These are phyloP conservation scores for honey bee (Apis mellifera) DNA, from an alignment of 1,140 invertebrate species.

Conservation along the genomic window Amel_HAv3.1 CM009931.2:19835501-19836000, in stretches of 20 bases:
- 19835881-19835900: slow-evolving; percentile 36
- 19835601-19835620: slow-evolving; percentile 34
- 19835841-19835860: slow-evolving; percentile 18
- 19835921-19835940: slow-evolving; percentile 47
- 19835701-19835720: slow-evolving; percentile 24
- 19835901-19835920: slow-evolving; percentile 49
- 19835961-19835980: slow-evolving; percentile 52
- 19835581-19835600: slow-evolving; percentile 19
- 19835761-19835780: neutral
- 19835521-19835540: neutral
- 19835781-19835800: too few relatives aligned
- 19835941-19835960: slow-evolving; percentile 56
- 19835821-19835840: neutral
- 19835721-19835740: neutral
- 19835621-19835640: slow-evolving; percentile 24
- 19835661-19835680: slow-evolving; percentile 25
- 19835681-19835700: too few relatives aligned
- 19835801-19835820: too few relatives aligned
- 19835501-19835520: slow-evolving; percentile 4
- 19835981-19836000: slow-evolving; percentile 47
- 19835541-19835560: neutral
- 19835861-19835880: neutral
- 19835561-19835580: slow-evolving; percentile 34
- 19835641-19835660: neutral
- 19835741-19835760: slow-evolving; percentile 12